A percentile compares a stretch with the other conserved stretches of the same genome.
Conservation (phyloP, 2,888 invertebrate species). For the Pachliopta kotzebuea region DNA sequence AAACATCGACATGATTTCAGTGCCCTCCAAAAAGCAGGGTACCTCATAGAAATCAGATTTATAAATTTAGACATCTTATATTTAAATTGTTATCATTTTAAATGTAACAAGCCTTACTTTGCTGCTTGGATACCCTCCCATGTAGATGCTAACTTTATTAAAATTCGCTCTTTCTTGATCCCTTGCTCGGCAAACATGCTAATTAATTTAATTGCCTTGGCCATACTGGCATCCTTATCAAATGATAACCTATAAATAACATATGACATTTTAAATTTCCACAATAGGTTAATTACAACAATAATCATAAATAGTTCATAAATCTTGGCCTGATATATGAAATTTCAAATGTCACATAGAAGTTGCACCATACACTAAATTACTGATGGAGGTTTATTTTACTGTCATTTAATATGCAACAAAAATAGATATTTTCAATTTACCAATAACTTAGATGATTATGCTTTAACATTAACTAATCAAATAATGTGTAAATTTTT, state of each 20-base stretch:
- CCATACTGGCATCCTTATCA: slow-evolving; percentile 94
- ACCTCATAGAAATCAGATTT: neutral
- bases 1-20: no score
- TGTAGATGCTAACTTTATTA: slow-evolving; percentile 98
- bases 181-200: slow-evolving; percentile 94
- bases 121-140: slow-evolving; percentile 99
- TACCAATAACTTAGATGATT: no score
- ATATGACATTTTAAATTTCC: neutral
- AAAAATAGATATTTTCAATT: no score
- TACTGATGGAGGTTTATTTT: no score
- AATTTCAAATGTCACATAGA: no score
- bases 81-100: neutral
- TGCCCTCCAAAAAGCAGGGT: no score
- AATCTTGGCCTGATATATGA: no score
- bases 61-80: neutral
- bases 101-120: slow-evolving; percentile 82
- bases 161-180: slow-evolving; percentile 93
- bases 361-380: no score
- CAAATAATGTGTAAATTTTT: no score
- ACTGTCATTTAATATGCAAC: no score
- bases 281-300: neutral
- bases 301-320: neutral
- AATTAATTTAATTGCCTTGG: slow-evolving; percentile 94
- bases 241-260: slow-evolving; percentile 89
- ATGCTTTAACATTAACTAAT: no score